Percentiles rank a stretch among this genome's conserved stretches.
phyloP scores from a whole-genome alignment of 2,888 invertebrate species.

The Ischnus inquisitorius region DNA sequence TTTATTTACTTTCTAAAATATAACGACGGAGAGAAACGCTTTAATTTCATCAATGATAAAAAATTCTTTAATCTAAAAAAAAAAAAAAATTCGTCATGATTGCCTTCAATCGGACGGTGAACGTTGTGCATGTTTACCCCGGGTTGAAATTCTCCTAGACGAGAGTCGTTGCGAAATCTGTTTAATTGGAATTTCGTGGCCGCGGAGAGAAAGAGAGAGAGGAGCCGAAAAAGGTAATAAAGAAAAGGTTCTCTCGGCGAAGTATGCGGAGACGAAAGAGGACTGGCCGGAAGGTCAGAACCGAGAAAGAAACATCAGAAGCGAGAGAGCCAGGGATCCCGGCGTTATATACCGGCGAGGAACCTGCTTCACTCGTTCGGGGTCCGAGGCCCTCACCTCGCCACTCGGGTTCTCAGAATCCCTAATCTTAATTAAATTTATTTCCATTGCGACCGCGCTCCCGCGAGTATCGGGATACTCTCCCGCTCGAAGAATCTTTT shows the following conservation, averaged over 20 bases:
- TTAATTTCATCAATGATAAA: not conserved
- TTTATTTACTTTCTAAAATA: too few species aligned
- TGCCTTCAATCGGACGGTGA: constrained; percentile 30
- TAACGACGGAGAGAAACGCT: too few species aligned
- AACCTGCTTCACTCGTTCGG: constrained; percentile 75
- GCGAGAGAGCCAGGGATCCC: constrained; percentile 56
- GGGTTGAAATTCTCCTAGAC: constrained; percentile 25
- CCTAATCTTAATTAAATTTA: constrained; percentile 85
- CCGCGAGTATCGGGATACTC: constrained; percentile 72
- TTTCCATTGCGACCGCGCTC: constrained; percentile 78
- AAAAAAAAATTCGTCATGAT: constrained; percentile 2
- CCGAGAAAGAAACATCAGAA: constrained; percentile 51
- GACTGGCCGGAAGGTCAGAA: constrained; percentile 73
- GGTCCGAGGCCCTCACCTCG: constrained; percentile 35
- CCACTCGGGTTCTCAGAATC: constrained; percentile 79
- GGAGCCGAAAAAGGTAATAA: constrained; percentile 44
- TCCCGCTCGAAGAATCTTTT: constrained; percentile 54
- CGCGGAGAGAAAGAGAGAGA: constrained; percentile 62
- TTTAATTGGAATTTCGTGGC: constrained; percentile 79
- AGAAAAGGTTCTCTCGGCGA: constrained; percentile 48
- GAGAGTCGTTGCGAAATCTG: constrained; percentile 68
- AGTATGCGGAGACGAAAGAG: constrained; percentile 65
- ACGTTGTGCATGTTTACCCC: constrained; percentile 43
- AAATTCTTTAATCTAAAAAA: constrained; percentile 15
- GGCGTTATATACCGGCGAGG: constrained; percentile 52